Evolutionary conservation across 2,113 vertebrate genomes (phyloP), one percentile per base, ranked within the genome.

Genomic region (Paraplagusia blochii): DNA sequence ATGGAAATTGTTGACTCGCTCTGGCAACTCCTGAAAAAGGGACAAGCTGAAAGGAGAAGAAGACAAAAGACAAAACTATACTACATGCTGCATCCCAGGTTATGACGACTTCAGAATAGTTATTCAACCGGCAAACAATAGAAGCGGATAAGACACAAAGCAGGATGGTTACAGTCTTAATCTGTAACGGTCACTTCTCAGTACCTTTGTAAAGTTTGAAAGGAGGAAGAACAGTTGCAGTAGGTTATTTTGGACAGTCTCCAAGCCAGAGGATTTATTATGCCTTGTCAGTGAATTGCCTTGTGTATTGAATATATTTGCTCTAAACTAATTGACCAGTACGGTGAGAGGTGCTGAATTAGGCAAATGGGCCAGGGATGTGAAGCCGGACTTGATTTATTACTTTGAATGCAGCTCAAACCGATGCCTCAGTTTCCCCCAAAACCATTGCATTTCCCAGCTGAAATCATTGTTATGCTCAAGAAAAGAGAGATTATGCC

Each of bases 341-440:
- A 89, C 79, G 85, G 89, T 83, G 80, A 87, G 88, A 81, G 72
- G 85, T 70, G 73, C 84, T 88, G 89, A 90, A 90, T 90, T 91
- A 90, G 85, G 86, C 85, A 89, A 90, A 89, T 87, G 82, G 86
- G 84, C 81, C 72, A 76, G 77, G 83, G 82, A 90, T 89, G 87
- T 86, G 89, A 90, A 88, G 89, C 87, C 90, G 84, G 88, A 91
- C 86, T 90, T 92, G 90, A 92, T 92, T 91, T 92, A 92, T 91
- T 92, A 85, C 90, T 89, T 78, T 91, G 85, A 92, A 90, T 90
- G 84, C 87, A 78, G 85, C 79, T 87, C 84, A 86, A 90, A 91
- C 91, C 90, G 90, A 90, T 90, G 88, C 83, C 79, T 77, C 49
- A 53, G 82, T 80, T 85, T 29, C 22, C 81, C 71, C 83, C 84